Evolutionary conservation across 2,797 vertebrate genomes (phyloP).

Genomic region (Cheirogaleus major): DNA sequence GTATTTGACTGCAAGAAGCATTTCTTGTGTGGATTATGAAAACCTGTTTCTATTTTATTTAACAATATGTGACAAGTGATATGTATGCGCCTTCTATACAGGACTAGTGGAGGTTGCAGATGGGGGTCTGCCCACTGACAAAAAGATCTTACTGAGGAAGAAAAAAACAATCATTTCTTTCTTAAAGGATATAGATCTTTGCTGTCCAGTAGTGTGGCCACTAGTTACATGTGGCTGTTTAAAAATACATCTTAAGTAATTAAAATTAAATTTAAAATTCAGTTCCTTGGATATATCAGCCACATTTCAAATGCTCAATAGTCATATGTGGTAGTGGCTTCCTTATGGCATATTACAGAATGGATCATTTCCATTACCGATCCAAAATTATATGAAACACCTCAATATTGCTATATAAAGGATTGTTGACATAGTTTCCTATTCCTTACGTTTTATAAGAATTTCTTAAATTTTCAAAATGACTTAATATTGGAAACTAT

Average conservation of each 20-base stretch:
- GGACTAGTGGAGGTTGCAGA: neutral
- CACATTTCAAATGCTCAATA: neutral
- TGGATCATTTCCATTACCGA: neutral
- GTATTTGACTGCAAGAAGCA: neutral
- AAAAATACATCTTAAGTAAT: neutral
- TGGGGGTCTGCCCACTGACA: neutral
- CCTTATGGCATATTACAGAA: neutral
- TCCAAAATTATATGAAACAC: neutral
- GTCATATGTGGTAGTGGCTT: neutral
- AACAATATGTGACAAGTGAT: neutral
- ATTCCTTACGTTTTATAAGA: neutral
- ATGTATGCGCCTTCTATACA: neutral
- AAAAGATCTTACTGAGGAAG: neutral
- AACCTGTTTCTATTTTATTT: neutral
- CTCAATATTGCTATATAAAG: neutral
- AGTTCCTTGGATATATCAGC: neutral
- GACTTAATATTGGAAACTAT: neutral
- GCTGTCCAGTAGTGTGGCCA: neutral
- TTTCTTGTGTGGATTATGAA: neutral
- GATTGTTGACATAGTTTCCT: neutral
- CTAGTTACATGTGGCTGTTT: neutral
- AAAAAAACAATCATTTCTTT: neutral
- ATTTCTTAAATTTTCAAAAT: neutral
- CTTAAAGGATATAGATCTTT: neutral
- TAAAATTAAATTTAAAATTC: slow-evolving; percentile 33